These are phyloP conservation scores for Hylaeus anthracinus DNA, from an alignment of 1,140 invertebrate species.

Conservation along the genomic window DNA sequence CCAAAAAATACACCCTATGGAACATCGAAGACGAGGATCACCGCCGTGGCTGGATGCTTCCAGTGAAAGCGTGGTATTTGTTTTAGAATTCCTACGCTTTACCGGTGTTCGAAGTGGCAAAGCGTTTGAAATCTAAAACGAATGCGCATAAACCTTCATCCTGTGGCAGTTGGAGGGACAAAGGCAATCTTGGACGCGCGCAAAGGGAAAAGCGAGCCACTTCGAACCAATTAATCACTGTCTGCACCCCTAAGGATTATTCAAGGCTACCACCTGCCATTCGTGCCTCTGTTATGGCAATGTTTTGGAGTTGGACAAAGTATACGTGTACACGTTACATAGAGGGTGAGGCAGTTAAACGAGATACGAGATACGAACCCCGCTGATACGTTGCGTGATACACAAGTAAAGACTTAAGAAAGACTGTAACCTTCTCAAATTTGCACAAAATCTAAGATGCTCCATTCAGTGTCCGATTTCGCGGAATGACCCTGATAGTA, in stretches of 20 bases:
- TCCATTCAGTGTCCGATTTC: no score
- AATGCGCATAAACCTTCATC: constrained; percentile 78
- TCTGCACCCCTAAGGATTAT: constrained; percentile 35
- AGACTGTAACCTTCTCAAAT: no score
- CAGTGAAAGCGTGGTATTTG: constrained; percentile 77
- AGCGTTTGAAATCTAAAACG: constrained; percentile 91
- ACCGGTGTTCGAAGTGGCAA: constrained; percentile 85
- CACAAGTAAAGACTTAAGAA: no score
- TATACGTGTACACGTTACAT: no score
- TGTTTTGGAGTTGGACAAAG: not conserved
- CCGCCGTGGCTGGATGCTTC: not conserved
- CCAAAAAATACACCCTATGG: no score
- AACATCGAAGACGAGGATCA: not conserved
- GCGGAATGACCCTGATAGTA: no score
- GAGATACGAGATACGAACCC: no score
- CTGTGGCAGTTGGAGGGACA: constrained; percentile 27
- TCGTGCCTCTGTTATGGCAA: not conserved
- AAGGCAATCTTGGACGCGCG: constrained; percentile 1
- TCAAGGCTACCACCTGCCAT: not conserved
- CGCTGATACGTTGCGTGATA: no score
- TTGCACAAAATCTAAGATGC: no score
- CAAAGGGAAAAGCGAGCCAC: constrained; percentile 28
- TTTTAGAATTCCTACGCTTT: constrained; percentile 92
- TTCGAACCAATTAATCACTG: constrained; percentile 50
- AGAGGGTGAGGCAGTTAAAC: no score